Percentiles rank a stretch among this genome's conserved stretches.
phyloP scores from a whole-genome alignment of 30 jellyfish, hydroid and myxozoan species.

The Mastigias papua region DNA sequence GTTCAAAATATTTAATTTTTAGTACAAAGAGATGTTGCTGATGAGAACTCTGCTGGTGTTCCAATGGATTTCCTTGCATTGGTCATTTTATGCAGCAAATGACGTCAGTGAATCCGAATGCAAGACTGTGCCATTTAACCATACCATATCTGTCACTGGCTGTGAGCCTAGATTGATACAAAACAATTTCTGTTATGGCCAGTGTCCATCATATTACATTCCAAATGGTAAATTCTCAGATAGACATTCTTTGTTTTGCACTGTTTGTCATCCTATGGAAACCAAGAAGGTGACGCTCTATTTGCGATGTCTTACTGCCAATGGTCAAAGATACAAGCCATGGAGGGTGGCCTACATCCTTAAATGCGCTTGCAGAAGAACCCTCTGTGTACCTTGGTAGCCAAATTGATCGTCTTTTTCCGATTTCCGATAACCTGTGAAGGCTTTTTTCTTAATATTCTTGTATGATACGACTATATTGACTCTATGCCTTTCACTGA shows the following conservation, averaged over 20 bases:
- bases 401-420: no score
- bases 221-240: conserved; percentile 34
- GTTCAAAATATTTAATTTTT: neutral
- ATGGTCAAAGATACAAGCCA: conserved; percentile 12
- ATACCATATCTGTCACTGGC: conserved; percentile 31
- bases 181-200: conserved; percentile 72
- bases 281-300: neutral
- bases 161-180: conserved; percentile 48
- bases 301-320: conserved; percentile 28
- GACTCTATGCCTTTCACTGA: no score
- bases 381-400: conserved; percentile 41
- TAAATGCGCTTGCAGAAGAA: conserved; percentile 13
- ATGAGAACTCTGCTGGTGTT: neutral
- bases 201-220: conserved; percentile 39
- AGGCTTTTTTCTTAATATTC: no score
- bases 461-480: no score
- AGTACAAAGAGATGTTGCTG: neutral
- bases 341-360: conserved; percentile 4
- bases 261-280: conserved; percentile 43
- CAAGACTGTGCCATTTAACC: conserved; percentile 37
- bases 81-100: neutral
- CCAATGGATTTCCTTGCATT: neutral
- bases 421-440: no score
- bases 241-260: conserved; percentile 26
- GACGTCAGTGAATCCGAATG: conserved; percentile 15